Evolutionary conservation across 2,888 invertebrate genomes (phyloP).

Genomic region (Bombylius discolor): DNA sequence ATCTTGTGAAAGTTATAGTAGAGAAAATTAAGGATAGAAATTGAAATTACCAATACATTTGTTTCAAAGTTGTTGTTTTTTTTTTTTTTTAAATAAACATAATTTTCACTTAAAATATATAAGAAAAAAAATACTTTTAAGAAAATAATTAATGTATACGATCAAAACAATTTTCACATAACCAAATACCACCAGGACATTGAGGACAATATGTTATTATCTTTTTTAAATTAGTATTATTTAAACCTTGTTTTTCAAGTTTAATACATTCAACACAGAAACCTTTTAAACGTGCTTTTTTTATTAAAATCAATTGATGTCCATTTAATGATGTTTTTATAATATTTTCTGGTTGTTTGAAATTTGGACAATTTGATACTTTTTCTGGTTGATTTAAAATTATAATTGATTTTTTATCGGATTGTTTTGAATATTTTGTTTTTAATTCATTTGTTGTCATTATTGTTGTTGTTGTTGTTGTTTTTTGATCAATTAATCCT

Average conservation of each 20-base stretch:
- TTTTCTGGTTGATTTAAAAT: slow-evolving; percentile 1
- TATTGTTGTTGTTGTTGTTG: neutral
- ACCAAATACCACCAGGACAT: slow-evolving; percentile 33
- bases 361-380: slow-evolving; percentile 11
- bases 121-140: too few species aligned
- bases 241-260: slow-evolving; percentile 8
- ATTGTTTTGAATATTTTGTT: too few species aligned
- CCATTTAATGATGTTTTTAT: slow-evolving; percentile 22
- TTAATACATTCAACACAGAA: slow-evolving; percentile 33
- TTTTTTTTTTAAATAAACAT: too few species aligned
- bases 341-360: slow-evolving; percentile 21
- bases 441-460: neutral
- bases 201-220: slow-evolving; percentile 30
- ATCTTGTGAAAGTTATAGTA: too few species aligned
- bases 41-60: too few species aligned
- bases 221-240: slow-evolving; percentile 20
- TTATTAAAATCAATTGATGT: slow-evolving; percentile 28
- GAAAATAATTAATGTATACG: neutral
- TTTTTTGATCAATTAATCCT: too few species aligned
- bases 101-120: too few species aligned
- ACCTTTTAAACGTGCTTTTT: slow-evolving; percentile 28
- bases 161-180: slow-evolving; percentile 30
- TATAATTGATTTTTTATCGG: too few species aligned
- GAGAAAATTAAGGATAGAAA: too few species aligned
- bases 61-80: too few species aligned